phyloP scores from a whole-genome alignment of 1,140 invertebrate genomes.

The Psix sp. region DNA sequence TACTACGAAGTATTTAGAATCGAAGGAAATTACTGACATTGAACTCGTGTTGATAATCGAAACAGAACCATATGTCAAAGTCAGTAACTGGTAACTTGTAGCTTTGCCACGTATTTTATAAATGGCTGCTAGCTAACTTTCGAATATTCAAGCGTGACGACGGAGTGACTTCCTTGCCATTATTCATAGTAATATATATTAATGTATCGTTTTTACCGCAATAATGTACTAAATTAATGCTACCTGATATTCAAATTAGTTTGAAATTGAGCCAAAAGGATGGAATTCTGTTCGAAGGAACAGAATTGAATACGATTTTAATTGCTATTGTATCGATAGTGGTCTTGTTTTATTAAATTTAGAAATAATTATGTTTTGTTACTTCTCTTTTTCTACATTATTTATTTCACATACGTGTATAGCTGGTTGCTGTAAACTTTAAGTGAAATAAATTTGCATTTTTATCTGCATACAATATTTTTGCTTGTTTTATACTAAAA shows the following conservation, averaged over 20 bases:
- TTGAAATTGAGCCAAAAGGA: neutral
- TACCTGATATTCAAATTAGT: conserved; percentile 5
- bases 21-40: neutral
- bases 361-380: too few species aligned
- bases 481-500: too few species aligned
- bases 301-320: too few species aligned
- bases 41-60: neutral
- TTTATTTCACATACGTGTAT: too few species aligned
- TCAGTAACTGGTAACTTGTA: neutral
- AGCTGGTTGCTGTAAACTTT: too few species aligned
- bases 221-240: neutral
- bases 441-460: too few species aligned
- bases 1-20: too few species aligned
- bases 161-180: neutral
- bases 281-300: too few species aligned
- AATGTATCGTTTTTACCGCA: conserved; percentile 10
- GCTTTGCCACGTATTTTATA: neutral
- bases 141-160: neutral
- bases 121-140: neutral
- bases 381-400: too few species aligned
- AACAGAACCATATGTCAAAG: neutral
- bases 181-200: conserved; percentile 1
- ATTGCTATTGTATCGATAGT: too few species aligned
- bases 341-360: too few species aligned
- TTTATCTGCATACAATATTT: too few species aligned